phyloP scores from a whole-genome alignment of 2,888 invertebrate species.

The Eutolmus rufibarbis region DNA sequence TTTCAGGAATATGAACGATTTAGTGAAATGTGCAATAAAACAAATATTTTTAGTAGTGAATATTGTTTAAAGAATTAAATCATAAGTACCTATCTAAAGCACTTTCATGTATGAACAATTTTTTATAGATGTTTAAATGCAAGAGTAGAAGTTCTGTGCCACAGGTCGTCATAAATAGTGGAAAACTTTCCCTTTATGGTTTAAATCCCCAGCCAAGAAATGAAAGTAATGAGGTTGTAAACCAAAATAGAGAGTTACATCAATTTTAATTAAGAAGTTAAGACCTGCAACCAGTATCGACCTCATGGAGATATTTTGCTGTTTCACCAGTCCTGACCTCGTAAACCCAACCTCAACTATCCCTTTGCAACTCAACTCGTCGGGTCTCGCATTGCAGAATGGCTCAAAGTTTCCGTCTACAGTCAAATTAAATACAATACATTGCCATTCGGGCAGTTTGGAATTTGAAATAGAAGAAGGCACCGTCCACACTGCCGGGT shows the following conservation, averaged over 20 bases:
- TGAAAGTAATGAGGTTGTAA: background rate
- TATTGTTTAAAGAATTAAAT: too few relatives aligned
- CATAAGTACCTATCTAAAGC: too few relatives aligned
- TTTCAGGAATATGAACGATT: too few relatives aligned
- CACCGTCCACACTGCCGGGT: background rate
- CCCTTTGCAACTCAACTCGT: background rate
- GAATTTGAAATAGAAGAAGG: background rate
- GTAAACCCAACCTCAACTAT: background rate
- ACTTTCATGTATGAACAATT: background rate
- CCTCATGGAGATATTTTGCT: background rate
- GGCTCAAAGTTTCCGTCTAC: background rate
- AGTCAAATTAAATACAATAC: background rate
- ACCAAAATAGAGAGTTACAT: background rate
- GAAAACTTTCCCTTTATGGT: background rate
- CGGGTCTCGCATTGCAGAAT: background rate
- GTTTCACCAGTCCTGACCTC: background rate
- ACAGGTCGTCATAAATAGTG: background rate
- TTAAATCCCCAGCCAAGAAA: background rate
- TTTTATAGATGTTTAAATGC: background rate
- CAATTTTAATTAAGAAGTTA: background rate
- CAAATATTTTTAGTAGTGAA: too few relatives aligned
- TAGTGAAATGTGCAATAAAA: too few relatives aligned
- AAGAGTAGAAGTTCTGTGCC: background rate
- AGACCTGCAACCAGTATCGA: background rate
- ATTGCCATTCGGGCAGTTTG: background rate